phyloP scores from a whole-genome alignment of 2,113 vertebrate genomes.

The Numida meleagris region DNA sequence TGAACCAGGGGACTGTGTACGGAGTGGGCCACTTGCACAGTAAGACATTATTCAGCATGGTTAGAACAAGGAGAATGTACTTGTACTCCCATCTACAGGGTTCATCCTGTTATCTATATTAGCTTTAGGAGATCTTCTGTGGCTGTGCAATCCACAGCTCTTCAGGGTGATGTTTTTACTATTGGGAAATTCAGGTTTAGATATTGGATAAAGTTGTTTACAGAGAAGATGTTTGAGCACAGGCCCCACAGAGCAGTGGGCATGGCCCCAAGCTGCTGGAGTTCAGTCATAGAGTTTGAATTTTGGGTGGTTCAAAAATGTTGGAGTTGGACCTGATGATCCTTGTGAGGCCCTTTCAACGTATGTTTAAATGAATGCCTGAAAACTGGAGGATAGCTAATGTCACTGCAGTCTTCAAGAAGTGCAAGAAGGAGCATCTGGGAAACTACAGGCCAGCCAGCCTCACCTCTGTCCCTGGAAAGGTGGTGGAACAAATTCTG shows the following conservation, averaged over 20 bases:
- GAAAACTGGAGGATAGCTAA: too few species aligned
- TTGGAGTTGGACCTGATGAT: background rate
- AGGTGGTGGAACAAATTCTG: too few species aligned
- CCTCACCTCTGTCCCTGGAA: too few species aligned
- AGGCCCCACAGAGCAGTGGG: background rate
- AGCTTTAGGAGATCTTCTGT: background rate
- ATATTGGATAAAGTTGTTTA: background rate
- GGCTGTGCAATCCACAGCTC: background rate
- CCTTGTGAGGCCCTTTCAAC: background rate
- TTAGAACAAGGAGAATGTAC: background rate
- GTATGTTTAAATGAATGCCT: too few species aligned
- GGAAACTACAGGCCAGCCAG: too few species aligned
- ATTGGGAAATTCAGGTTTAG: background rate
- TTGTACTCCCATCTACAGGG: background rate
- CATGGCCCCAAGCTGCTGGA: background rate
- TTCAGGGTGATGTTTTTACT: background rate
- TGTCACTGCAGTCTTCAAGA: too few species aligned
- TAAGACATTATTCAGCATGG: background rate
- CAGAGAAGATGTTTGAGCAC: background rate
- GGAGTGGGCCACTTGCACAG: background rate
- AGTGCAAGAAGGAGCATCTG: too few species aligned
- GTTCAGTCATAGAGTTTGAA: background rate
- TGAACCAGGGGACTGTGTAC: too few species aligned
- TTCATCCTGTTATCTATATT: background rate
- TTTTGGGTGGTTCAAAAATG: background rate